Conservation (phyloP, 2,888 invertebrate genomes). For the Xiphydria camelus region DNA sequence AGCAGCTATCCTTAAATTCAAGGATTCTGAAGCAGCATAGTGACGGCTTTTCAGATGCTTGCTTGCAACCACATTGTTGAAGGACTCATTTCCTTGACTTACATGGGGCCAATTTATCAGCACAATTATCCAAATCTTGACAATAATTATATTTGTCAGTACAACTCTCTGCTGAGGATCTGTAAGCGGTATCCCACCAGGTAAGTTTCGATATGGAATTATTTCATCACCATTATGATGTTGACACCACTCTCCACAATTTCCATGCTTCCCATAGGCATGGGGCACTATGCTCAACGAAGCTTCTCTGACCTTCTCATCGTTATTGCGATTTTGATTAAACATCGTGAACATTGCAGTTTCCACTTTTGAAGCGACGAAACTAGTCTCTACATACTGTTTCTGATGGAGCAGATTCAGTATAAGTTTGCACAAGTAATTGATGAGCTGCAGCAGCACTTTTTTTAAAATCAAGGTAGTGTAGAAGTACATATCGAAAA, state of each 20-base stretch:
- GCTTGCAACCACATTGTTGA: conserved; percentile 18
- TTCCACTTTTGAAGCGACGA: too few species aligned
- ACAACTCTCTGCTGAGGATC: neutral
- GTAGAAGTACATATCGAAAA: too few species aligned
- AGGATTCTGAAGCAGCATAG: conserved; percentile 23
- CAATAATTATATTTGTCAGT: too few species aligned
- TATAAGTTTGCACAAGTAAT: too few species aligned
- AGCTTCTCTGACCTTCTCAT: conserved; percentile 6
- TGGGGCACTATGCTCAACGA: conserved; percentile 10
- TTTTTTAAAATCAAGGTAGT: too few species aligned
- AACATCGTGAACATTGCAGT: too few species aligned
- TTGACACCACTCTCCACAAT: conserved; percentile 16
- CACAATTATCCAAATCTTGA: too few species aligned
- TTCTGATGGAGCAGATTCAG: too few species aligned
- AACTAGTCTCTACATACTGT: too few species aligned
- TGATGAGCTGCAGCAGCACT: too few species aligned
- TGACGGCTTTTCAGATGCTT: conserved; percentile 21
- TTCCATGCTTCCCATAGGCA: conserved; percentile 13
- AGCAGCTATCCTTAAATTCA: conserved; percentile 13
- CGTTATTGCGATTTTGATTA: conserved; percentile 18
- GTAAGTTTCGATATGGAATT: too few species aligned
- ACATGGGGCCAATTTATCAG: neutral
- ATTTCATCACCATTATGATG: neutral
- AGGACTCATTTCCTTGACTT: conserved; percentile 23
- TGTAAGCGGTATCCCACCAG: neutral